Conservation (phyloP, 2,113 vertebrate genomes). For the Halcyon senegalensis region DNA sequence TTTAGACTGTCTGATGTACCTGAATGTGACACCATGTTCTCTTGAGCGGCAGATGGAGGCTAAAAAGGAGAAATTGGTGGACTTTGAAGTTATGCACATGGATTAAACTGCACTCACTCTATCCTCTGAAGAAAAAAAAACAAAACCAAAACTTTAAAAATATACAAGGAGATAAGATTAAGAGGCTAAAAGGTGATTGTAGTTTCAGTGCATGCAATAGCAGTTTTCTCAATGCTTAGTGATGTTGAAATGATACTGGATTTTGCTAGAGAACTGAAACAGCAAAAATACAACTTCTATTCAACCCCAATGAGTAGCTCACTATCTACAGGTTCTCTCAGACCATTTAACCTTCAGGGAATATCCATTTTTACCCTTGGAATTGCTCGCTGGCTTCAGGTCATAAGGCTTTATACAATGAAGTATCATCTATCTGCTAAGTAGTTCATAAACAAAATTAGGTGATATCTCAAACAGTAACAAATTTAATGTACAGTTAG, state of each 20-base stretch:
- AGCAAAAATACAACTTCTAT: neutral
- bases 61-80: neutral
- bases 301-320: neutral
- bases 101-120: neutral
- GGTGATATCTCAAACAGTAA: neutral
- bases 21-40: neutral
- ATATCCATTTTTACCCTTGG: neutral
- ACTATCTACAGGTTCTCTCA: neutral
- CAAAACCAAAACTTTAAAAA: neutral
- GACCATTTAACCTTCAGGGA: neutral
- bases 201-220: neutral
- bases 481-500: neutral
- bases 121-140: neutral
- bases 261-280: neutral
- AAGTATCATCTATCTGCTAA: neutral
- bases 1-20: neutral
- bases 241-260: neutral
- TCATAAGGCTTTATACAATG: neutral
- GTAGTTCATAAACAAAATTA: neutral
- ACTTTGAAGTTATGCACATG: neutral
- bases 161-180: neutral
- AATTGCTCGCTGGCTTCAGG: neutral
- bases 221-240: neutral
- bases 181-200: neutral
- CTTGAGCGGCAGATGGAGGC: neutral